Evolutionary conservation across 2,888 invertebrate species (phyloP), one percentile per base, ranked within the genome.

Genomic region (Rhingia rostrata): DNA sequence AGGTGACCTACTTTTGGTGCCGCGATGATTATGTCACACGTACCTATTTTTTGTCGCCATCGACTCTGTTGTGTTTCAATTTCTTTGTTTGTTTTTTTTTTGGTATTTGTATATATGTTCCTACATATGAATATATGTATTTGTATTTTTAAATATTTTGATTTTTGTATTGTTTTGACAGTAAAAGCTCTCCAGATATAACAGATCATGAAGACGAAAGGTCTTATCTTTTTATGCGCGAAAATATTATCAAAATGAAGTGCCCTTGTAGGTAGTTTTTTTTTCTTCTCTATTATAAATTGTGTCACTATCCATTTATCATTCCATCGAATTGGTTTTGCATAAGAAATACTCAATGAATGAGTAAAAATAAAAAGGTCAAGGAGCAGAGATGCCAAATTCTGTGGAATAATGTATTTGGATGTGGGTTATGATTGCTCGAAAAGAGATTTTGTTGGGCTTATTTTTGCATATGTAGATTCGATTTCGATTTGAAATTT

Each of bases 1-100:
- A 81, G 85, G 85, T 85, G 85, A 85, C 85, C 85, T 81, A 85
- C 85, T 81, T 85, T 85, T 77, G 43, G 56, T 77, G 74, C 61
- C 51, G 70, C 75, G 80, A 56, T 69, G 80, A 81, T 85, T 85
- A 85, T 85, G 85, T 85, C 85, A 85, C 75, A 75, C 64, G 54
- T 67, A 56, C 70, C 64, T 54, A 12, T 64, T 51, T 33, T 53
- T 47, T 12, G 41, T 54, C 33, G 74, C 45, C 14, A 37, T 32
- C 5, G 72, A 30, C 7, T 30, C 32, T 45, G 63, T 47, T n/a
- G 61, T 74, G 7, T 35, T 43, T 67, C 22, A 54, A 32, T 67
- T 61, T 63, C 43, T 53, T 10, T 66, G 45, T n/a, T 58, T 43
- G 53, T 53, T 37, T n/a, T 53, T 41, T 53, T 49, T 53, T 43